Evolutionary conservation across 1,140 invertebrate species (phyloP), one percentile per base, ranked within the genome.

Genomic region (Capitella teleta): DNA sequence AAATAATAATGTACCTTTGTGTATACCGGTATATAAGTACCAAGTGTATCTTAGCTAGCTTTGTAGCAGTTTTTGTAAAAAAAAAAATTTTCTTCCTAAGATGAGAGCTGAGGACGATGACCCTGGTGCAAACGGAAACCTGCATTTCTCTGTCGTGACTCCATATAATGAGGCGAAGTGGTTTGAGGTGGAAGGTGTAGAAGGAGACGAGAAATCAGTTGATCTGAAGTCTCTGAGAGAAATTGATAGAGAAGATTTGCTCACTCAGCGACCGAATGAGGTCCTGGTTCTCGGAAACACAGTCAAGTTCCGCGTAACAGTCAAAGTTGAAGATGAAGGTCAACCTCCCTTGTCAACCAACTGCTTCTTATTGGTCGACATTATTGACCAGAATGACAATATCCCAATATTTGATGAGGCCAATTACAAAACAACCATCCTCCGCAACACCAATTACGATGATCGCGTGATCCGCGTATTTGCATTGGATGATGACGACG

Each of bases 341-440:
- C 41, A 14, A 34, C 52, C 52, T 14, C 21, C 16, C 21, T 30
- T 53, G 1, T 26, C 52, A 4, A 34, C 52, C 16, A 28, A 43
- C 30, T 53, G 52, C 21, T 40, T 53, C 47, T 18, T 53, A 12
- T 41, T 53, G 28, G 52, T 53, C n/a, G 36, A 28, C 16, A 53
- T 53, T 30, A 16, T 49, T 23, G 45, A 47, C 19, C 28, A 42
- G 5, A 53, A 53, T 25, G 45, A 53, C n/a, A 49, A 53, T 4
- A 3, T n/a, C 14, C 52, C 52, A 14, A 23, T 18, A 19, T 49
- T 53, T 43, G 52, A 53, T 37, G 32, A 49, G 16, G 18, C 12
- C 0, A 30, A 8, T 8, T 49, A 49, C 18, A n/a, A 23, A 12
- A 49, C 25, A 5, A 48, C 14, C 19, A 28, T 49, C 14, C 10